Evolutionary conservation across 2,888 invertebrate species (phyloP), one percentile per base, ranked within the genome.

Genomic region (Blastobasis adustella): DNA sequence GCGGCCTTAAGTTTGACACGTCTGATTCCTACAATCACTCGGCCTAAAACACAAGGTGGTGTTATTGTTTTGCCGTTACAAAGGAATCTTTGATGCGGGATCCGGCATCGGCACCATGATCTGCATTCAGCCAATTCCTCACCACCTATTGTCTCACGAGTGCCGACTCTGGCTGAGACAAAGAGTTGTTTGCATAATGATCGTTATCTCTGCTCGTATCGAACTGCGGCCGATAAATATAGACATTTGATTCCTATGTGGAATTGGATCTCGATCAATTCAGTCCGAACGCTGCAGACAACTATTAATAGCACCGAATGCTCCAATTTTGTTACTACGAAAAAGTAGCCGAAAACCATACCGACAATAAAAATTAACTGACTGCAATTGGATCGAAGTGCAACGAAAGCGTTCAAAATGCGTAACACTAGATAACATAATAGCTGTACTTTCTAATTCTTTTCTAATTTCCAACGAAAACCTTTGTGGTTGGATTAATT

Each of bases 1-100:
- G n/a, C 43, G n/a, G 43, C 10, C 9, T 46, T 6, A 36, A 37
- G 8, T 9, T 46, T 46, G 9, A 8, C 37, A 38, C 38, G 9
- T 49, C 45, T 44, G 10, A 62, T 54, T 60, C 58, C 58, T 62
- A 60, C 62, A 66, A 67, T 65, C 62, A 62, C 62, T 56, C 59
- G 60, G 61, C 66, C 58, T 60, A 64, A 69, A 67, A 71, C 70
- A 74, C 66, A 67, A 58, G 63, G 65, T 63, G 63, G 23, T 68
- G 71, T 79, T 80, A 80, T 83, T 82, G 82, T 83, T 78, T 76
- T 72, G 71, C 71, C 65, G 67, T 63, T 72, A 81, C 82, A 82
- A 81, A 76, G 79, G 72, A 73, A 76, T 80, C 76, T 78, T 78
- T 72, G 70, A 77, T 74, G 73, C 69, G 72, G 67, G 69, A 73